phyloP scores from a whole-genome alignment of 2,888 invertebrate genomes.

The Perizoma flavofasciatum region DNA sequence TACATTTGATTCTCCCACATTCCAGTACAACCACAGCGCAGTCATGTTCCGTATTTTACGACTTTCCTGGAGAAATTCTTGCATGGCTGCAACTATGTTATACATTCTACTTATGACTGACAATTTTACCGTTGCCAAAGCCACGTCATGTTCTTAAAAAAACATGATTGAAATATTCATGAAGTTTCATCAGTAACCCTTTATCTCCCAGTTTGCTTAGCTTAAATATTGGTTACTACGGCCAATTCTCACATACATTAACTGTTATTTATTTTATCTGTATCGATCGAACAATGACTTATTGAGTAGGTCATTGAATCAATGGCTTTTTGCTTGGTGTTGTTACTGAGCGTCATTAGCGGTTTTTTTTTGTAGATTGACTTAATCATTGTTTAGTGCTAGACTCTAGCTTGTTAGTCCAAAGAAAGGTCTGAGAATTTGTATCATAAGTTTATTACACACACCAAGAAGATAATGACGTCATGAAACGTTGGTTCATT shows the following conservation, averaged over 20 bases:
- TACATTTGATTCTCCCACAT: conserved; percentile 2
- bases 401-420: conserved; percentile 8
- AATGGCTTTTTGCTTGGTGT: conserved; percentile 38
- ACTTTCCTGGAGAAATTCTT: conserved; percentile 18
- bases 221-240: neutral
- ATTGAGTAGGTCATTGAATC: conserved; percentile 43
- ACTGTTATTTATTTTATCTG: conserved; percentile 30
- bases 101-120: conserved; percentile 2
- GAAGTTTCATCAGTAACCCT: too few species aligned
- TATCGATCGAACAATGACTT: conserved; percentile 44
- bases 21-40: conserved; percentile 4
- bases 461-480: too few species aligned
- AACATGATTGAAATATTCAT: too few species aligned
- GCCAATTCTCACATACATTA: conserved; percentile 14
- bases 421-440: neutral
- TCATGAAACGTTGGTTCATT: too few species aligned
- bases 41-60: conserved; percentile 17
- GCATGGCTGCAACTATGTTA: conserved; percentile 13
- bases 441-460: too few species aligned
- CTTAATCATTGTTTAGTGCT: conserved; percentile 32
- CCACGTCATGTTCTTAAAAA: too few species aligned
- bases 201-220: neutral
- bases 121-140: neutral
- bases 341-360: conserved; percentile 33
- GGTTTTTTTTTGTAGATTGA: conserved; percentile 41